These are phyloP conservation scores for Apamea anceps DNA, from an alignment of 2,888 invertebrate genomes.

Conservation along the genomic window DNA sequence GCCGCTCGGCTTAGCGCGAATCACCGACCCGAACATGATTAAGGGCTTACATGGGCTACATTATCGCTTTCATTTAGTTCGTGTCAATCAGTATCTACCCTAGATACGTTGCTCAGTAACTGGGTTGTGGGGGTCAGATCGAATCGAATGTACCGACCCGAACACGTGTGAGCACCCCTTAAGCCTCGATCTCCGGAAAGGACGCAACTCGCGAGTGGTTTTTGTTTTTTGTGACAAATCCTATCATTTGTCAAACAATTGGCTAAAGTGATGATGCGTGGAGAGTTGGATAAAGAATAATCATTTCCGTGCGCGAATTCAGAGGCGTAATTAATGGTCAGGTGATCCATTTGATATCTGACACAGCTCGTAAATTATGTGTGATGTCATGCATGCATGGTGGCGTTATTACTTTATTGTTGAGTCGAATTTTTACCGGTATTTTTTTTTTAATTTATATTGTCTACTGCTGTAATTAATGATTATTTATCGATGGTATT, in stretches of 20 bases:
- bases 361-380: slow-evolving; percentile 29
- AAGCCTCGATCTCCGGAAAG: slow-evolving; percentile 36
- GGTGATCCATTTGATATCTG: slow-evolving; percentile 29
- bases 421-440: not conserved
- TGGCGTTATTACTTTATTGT: slow-evolving; percentile 31
- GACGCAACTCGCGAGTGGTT: not conserved
- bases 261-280: slow-evolving; percentile 30
- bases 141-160: not conserved
- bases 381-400: not conserved
- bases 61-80: too few relatives aligned
- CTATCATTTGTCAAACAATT: slow-evolving; percentile 40
- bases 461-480: not conserved
- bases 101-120: not conserved
- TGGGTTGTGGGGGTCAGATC: too few relatives aligned
- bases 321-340: slow-evolving; percentile 14
- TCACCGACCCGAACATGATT: not conserved
- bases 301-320: slow-evolving; percentile 17
- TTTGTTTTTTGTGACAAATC: slow-evolving; percentile 28
- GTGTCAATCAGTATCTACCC: too few relatives aligned
- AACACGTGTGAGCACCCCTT: not conserved
- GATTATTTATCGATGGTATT: not conserved
- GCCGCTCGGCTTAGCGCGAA: not conserved
- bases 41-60: not conserved
- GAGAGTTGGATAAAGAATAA: slow-evolving; percentile 20
- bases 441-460: not conserved